These are phyloP conservation scores for Myodes glareolus DNA, from an alignment of 2,113 vertebrate genomes.

Conservation along the genomic window DNA sequence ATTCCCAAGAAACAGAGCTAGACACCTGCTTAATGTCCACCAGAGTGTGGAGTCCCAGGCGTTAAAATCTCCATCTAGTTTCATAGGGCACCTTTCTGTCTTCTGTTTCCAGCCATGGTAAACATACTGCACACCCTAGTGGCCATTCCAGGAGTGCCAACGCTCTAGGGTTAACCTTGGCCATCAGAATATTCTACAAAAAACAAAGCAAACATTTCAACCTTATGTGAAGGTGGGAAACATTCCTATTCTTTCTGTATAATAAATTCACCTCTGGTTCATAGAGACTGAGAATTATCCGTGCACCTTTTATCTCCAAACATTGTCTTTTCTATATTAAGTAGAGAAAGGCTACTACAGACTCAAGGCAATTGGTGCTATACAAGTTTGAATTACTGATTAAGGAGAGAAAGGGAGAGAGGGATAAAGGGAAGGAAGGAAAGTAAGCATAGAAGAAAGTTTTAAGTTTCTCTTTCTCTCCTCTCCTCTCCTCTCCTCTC, in stretches of 20 bases:
- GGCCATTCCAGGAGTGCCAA: background rate
- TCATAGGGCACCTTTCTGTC: background rate
- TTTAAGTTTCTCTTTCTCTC: background rate
- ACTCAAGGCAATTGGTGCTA: background rate
- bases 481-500: too few species aligned
- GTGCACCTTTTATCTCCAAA: conserved; percentile 41
- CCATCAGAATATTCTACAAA: background rate
- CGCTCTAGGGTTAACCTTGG: accelerated
- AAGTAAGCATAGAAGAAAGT: background rate
- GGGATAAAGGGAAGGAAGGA: background rate
- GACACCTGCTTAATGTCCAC: background rate
- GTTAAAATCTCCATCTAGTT: background rate
- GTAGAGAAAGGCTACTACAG: background rate
- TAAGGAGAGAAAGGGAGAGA: background rate
- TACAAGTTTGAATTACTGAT: background rate
- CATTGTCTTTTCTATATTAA: background rate
- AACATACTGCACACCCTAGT: background rate
- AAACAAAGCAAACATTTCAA: background rate
- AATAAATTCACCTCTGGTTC: background rate
- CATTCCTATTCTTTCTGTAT: background rate
- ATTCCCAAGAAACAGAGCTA: background rate
- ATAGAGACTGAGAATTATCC: background rate
- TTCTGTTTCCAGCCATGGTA: background rate
- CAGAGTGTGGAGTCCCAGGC: background rate
- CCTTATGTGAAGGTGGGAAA: background rate